Conservation (phyloP, 35 echinoderm and acorn worm species). For the Lytechinus pictus region DNA sequence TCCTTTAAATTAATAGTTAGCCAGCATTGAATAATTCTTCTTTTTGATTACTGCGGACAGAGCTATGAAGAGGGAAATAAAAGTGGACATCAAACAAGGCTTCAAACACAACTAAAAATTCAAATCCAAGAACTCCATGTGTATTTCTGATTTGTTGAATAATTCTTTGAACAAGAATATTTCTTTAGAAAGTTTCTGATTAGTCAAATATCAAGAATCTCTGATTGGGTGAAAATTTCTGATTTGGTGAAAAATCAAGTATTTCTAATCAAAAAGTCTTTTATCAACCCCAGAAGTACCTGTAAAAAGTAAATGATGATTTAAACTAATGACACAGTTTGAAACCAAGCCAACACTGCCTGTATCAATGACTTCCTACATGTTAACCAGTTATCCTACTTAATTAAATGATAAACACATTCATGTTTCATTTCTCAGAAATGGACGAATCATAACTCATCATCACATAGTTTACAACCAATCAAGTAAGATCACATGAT, state of each 20-base stretch:
- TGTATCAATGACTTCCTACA: not conserved
- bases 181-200: too few species aligned
- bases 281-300: too few species aligned
- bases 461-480: not conserved
- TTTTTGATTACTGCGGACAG: not conserved
- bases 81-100: too few species aligned
- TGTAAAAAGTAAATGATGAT: not conserved
- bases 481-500: not conserved
- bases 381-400: not conserved
- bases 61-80: too few species aligned
- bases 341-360: not conserved
- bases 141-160: too few species aligned
- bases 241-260: too few species aligned
- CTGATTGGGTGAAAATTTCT: too few species aligned
- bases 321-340: not conserved
- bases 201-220: too few species aligned
- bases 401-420: constrained; percentile 15
- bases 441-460: not conserved
- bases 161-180: too few species aligned
- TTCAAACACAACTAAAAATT: too few species aligned
- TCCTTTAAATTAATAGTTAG: not conserved
- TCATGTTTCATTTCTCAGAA: not conserved
- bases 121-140: too few species aligned
- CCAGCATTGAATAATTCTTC: not conserved
- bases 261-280: too few species aligned